These are phyloP conservation scores for Notarius lentiginosus DNA, from an alignment of 2,113 vertebrate genomes.

Conservation along the genomic window DNA sequence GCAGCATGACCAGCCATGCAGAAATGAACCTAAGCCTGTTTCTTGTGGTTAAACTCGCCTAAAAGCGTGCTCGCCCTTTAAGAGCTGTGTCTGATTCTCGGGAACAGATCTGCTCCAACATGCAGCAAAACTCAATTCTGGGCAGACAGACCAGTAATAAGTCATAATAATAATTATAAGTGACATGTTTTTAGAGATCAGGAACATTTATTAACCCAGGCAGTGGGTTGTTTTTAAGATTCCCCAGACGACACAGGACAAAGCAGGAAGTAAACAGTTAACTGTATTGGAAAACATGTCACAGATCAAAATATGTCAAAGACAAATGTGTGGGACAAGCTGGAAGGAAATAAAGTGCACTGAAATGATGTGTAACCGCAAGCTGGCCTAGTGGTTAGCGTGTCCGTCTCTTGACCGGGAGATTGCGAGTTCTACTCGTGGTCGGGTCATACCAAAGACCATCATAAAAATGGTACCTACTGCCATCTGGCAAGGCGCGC, in stretches of 20 bases:
- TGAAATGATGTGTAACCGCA: neutral
- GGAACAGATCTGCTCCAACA: slow-evolving; percentile 53
- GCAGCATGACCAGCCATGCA: slow-evolving; percentile 83
- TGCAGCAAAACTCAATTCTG: neutral
- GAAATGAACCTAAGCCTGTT: slow-evolving; percentile 69
- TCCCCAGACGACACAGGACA: neutral
- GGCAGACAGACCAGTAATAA: neutral
- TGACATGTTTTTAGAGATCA: neutral
- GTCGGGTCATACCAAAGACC: no score
- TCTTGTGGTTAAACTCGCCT: slow-evolving; percentile 16
- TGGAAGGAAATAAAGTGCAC: neutral
- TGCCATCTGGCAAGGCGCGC: no score
- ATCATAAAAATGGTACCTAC: no score
- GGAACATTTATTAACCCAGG: neutral
- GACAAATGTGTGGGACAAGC: neutral
- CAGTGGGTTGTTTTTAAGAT: neutral
- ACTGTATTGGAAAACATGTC: neutral
- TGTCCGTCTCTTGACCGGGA: no score
- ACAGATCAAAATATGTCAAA: neutral
- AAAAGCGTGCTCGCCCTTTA: slow-evolving; percentile 66
- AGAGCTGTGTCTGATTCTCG: slow-evolving; percentile 57
- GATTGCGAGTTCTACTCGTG: no score
- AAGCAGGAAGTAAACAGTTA: neutral
- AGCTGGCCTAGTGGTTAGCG: no score
- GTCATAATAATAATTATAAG: neutral